A percentile compares a stretch with the other conserved stretches of the same genome.
Conservation (phyloP, 2,888 invertebrate species). For the Dynastes maya region DNA sequence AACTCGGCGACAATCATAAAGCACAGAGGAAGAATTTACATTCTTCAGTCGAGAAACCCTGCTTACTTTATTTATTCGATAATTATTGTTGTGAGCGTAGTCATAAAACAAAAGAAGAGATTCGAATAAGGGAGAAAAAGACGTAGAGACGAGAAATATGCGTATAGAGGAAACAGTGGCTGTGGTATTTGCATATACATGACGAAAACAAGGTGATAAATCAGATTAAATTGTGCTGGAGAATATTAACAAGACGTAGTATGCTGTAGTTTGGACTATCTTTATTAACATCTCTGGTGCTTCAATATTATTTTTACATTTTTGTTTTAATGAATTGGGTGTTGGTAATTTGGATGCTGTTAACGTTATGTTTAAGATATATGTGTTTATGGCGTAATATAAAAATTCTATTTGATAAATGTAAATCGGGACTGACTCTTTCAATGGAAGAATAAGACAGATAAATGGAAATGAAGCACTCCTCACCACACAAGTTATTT, state of each 20-base stretch:
- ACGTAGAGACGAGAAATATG: conserved; percentile 14
- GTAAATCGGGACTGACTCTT: no score
- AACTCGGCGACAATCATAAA: not conserved
- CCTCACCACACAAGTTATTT: no score
- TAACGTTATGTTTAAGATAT: not conserved
- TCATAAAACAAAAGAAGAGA: conserved; percentile 9
- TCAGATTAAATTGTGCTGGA: conserved; percentile 30
- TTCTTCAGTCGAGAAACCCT: conserved; percentile 11
- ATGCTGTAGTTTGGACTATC: conserved; percentile 3
- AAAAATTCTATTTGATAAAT: no score
- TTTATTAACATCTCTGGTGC: not conserved
- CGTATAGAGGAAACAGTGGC: not conserved
- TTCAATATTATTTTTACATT: conserved; percentile 2
- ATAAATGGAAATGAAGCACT: no score
- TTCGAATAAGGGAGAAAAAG: not conserved
- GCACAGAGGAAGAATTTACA: conserved; percentile 4
- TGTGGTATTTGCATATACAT: conserved; percentile 32
- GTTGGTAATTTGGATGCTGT: not conserved
- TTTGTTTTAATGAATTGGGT: not conserved
- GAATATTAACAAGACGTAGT: conserved; percentile 24
- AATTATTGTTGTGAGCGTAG: conserved; percentile 32
- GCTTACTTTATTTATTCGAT: conserved; percentile 36
- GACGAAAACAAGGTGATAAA: conserved; percentile 34
- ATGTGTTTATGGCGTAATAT: no score
- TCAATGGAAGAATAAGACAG: no score